These are phyloP conservation scores for Myiotriccus ornatus DNA, from an alignment of 2,797 vertebrate species.

Conservation along the genomic window DNA sequence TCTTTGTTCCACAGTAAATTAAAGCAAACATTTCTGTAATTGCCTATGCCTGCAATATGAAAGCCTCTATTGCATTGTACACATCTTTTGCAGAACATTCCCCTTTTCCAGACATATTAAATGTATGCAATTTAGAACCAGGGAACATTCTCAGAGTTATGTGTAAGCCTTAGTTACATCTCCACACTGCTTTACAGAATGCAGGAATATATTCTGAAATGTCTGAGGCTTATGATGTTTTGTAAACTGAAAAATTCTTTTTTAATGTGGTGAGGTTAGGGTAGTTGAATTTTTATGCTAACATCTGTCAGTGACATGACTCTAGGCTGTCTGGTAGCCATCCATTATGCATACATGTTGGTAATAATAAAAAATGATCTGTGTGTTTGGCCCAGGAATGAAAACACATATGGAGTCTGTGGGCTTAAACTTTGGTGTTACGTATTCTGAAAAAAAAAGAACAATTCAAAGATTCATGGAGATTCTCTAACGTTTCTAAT, in stretches of 20 bases:
- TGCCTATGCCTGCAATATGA: background rate
- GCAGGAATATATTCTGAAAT: background rate
- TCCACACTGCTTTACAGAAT: background rate
- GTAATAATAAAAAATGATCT: conserved; percentile 13
- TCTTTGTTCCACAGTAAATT: background rate
- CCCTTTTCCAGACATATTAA: background rate
- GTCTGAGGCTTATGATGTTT: background rate
- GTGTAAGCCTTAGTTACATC: background rate
- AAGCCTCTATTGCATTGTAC: background rate
- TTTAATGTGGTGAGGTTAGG: conserved; percentile 8
- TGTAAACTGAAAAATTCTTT: background rate
- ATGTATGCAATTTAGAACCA: background rate
- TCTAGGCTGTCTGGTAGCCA: conserved; percentile 1
- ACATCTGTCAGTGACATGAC: background rate
- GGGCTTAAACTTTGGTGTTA: background rate
- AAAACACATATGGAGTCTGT: background rate
- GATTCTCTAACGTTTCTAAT: background rate
- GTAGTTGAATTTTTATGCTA: conserved; percentile 22
- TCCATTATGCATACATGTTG: background rate
- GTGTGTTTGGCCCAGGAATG: background rate
- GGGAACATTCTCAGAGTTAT: background rate
- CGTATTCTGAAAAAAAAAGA: background rate
- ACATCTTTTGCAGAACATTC: background rate
- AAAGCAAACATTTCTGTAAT: background rate
- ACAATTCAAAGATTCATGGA: background rate